Evolutionary conservation across 92 coral and sea anemone species (phyloP), one percentile per base, ranked within the genome.

Genomic region (Siderastrea radians): DNA sequence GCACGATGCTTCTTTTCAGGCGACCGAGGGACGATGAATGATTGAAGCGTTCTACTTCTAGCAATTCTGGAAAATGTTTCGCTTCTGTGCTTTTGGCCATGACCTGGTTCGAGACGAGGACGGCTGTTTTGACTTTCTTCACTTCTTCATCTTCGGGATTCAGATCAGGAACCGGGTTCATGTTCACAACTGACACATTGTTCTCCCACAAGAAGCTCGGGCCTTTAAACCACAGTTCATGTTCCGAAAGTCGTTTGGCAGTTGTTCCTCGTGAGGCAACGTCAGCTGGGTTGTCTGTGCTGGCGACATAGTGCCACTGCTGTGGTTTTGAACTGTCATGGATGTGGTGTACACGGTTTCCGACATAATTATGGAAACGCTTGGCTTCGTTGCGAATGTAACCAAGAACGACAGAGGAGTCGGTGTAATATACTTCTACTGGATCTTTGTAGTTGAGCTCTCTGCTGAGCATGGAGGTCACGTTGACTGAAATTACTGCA

Each of bases 321-420:
- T 58, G 72, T 70, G 72, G 71, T 6, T 77, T 61, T 26, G 77
- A 61, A 57, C 49, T 78, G 72, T 59, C 96, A 61, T 82, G 87
- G 50, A 90, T 86, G 87, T 90, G 89, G 47, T 90, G 96, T 6
- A 93, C 85, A 44, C 93, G 88, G 52, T 92, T 89, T 60, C 89
- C 95, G 12, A 93, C 90, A 3, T 79, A 65, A 1, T 19, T 79
- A 9, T 59, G 77, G 54, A 80, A 49, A 53, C 74, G 84, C 16
- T 16, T 79, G 26, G 74, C 74, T 65, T 79, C 74, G 8, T 77
- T 77, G 52, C 77, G 47, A 2, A 72, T 83, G 72, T 88, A 74
- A 58, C 61, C 54, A 47, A 70, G 26, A 57, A 74, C 66, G 11
- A 69, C 64, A 3, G 50, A 88, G 66, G 68, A 64, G 60, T 72